Conservation (phyloP, 2,888 invertebrate species). For the Drosophila neutralis region DNA sequence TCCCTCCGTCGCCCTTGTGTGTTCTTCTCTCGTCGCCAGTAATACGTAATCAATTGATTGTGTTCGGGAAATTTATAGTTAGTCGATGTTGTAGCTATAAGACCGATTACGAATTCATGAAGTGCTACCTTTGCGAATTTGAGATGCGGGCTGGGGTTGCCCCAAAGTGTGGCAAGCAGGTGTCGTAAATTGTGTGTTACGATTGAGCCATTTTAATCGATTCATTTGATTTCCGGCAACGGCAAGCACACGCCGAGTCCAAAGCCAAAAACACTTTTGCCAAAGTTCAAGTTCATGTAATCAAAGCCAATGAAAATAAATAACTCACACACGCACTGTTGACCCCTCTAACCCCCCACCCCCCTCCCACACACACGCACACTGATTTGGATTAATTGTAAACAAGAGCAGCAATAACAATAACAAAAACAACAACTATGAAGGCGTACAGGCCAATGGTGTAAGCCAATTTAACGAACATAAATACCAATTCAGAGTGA, state of each 20-base stretch:
- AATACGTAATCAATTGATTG: constrained; percentile 14
- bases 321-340: constrained; percentile 30
- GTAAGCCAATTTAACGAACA: constrained; percentile 67
- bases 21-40: background rate
- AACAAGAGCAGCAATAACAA: constrained; percentile 14
- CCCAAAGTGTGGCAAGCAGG: constrained; percentile 31
- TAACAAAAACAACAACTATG: constrained; percentile 1
- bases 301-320: constrained; percentile 67
- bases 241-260: constrained; percentile 21
- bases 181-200: constrained; percentile 43
- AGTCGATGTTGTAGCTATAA: constrained; percentile 5
- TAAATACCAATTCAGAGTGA: constrained; percentile 64
- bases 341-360: constrained; percentile 4
- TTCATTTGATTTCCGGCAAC: constrained; percentile 49
- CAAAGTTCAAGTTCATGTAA: constrained; percentile 68
- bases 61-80: constrained; percentile 31
- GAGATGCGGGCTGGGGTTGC: background rate
- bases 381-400: constrained; percentile 48
- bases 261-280: constrained; percentile 30
- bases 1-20: background rate
- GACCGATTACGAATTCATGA: constrained; percentile 43
- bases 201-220: constrained; percentile 43
- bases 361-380: constrained; percentile 15
- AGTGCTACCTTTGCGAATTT: constrained; percentile 5
- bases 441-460: constrained; percentile 50